Conservation (phyloP, 2,113 vertebrate species). For the Ursus arctos region DNA sequence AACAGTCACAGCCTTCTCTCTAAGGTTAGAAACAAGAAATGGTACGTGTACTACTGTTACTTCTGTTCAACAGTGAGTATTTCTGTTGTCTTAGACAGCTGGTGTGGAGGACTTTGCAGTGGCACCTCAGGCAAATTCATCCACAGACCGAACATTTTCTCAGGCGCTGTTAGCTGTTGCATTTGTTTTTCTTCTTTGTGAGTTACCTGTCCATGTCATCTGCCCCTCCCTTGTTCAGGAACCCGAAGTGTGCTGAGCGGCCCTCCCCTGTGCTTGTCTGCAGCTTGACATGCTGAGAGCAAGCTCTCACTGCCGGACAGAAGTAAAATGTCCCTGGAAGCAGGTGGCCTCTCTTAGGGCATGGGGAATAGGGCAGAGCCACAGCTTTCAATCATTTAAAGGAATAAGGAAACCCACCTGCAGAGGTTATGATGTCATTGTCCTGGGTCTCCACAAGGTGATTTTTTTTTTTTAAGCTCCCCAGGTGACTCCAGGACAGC, state of each 20-base stretch:
- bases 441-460: not conserved
- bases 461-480: no score
- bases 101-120: rapidly evolving
- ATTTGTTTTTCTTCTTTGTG: no score
- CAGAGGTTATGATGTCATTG: not conserved
- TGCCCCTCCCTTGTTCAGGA: not conserved
- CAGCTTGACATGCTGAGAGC: not conserved
- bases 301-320: not conserved
- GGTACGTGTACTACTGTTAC: not conserved
- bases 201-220: not conserved
- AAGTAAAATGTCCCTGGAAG: not conserved
- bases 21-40: not conserved
- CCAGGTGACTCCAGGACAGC: not conserved
- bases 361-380: not conserved
- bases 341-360: not conserved
- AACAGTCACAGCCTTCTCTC: not conserved
- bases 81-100: not conserved
- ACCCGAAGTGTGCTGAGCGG: not conserved
- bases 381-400: not conserved
- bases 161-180: rapidly evolving
- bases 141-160: not conserved
- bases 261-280: not conserved
- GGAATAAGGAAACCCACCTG: not conserved
- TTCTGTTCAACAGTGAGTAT: not conserved
- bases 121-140: not conserved